Evolutionary conservation across 2,797 vertebrate species (phyloP), one percentile per base, ranked within the genome.

Genomic region (Anguilla megastoma): DNA sequence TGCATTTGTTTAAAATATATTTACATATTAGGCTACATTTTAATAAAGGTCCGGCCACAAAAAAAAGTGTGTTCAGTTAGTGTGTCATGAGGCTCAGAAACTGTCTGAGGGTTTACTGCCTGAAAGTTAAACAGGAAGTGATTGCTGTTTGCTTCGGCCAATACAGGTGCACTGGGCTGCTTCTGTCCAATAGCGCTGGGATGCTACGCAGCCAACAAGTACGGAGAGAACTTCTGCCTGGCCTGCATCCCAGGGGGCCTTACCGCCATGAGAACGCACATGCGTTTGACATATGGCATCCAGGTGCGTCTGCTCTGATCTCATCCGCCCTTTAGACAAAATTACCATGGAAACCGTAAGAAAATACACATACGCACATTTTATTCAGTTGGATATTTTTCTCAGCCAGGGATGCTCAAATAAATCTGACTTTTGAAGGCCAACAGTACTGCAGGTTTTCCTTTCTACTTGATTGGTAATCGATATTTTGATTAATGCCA

Each of bases 201-300:
- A 74, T 97, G 96, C 91, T 97, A 97, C 89, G 92, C 96, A 6
- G 95, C 96, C 18, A 90, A 90, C 80, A 96, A 96, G 58, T 97
- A 97, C 79, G 97, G 97, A 82, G 97, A 97, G 90, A 94, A 94
- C 86, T 91, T 91, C 56, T 96, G 95, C 84, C 91, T 97, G 87
- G 95, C 94, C 3, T 91, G 89, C 86, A 60, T 97, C 71, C 97
- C 96, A 30, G 97, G 97, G 79, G 96, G 96, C 21, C 82, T 96
- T 88, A 91, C 96, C 1, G 96, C 97, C 16, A 89, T 97, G 90
- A 94, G 97, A 89, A 97, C 97, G 87, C 97, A 97, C 45, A 97
- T 97, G 96, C 96, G 97, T 84, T 92, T 97, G 90, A 97, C 97
- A 0, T 97, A 97, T 56, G 96, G 97, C 58, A 97, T 97, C 88